Percentiles rank a stretch among this genome's conserved stretches.
phyloP scores from a whole-genome alignment of 2,888 invertebrate genomes.

The Balanococcus diminutus region DNA sequence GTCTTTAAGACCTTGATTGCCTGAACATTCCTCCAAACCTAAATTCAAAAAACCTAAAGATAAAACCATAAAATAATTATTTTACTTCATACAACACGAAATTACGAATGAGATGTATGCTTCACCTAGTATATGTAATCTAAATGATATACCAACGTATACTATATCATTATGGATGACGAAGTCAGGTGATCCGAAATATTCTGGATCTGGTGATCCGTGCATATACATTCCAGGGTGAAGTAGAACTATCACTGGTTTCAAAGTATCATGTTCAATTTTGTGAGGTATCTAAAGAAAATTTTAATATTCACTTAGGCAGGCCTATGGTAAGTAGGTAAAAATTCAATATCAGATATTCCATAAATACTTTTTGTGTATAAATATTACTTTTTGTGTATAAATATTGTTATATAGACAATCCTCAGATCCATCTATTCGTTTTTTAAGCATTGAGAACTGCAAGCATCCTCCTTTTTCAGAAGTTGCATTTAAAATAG shows the following conservation, averaged over 20 bases:
- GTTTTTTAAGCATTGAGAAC: not conserved
- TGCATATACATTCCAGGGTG: not conserved
- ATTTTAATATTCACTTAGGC: not conserved
- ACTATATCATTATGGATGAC: constrained; percentile 18
- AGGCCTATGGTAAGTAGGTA: too few species aligned
- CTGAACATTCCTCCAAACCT: not conserved
- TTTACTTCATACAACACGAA: too few species aligned
- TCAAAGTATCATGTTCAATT: not conserved
- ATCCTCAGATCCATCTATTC: not conserved
- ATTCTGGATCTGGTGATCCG: not conserved
- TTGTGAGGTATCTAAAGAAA: not conserved
- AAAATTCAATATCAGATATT: too few species aligned
- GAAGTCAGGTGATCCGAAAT: constrained; percentile 28
- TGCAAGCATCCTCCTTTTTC: not conserved
- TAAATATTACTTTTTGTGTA: not conserved
- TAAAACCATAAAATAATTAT: not conserved
- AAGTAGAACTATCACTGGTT: not conserved
- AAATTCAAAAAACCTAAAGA: constrained; percentile 8
- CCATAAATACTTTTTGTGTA: too few species aligned
- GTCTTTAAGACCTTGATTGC: constrained; percentile 9
- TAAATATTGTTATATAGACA: not conserved
- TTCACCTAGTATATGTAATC: constrained; percentile 37
- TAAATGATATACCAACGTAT: not conserved
- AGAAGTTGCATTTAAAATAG: not conserved
- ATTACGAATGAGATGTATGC: too few species aligned